Percentiles rank a stretch among this genome's conserved stretches.
phyloP scores from a whole-genome alignment of 1,140 invertebrate genomes.

The Hirudo medicinalis region DNA sequence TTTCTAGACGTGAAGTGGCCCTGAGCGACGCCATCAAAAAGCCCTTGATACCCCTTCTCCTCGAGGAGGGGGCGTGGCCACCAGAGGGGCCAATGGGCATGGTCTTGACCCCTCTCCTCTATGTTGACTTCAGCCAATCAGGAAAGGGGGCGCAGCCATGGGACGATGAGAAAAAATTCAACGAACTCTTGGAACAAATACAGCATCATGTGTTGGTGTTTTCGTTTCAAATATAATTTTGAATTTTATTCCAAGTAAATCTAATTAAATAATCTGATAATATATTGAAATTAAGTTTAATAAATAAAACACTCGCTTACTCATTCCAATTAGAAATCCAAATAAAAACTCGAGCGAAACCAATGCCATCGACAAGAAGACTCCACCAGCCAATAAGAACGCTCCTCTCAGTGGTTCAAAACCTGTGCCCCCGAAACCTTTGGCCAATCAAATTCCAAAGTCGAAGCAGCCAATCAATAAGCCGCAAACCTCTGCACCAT shows the following conservation, averaged over 20 bases:
- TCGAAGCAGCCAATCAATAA: conserved; percentile 1
- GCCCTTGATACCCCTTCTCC: conserved; percentile 34
- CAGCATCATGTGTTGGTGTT: background rate
- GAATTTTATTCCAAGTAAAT: background rate
- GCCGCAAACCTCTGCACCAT: background rate
- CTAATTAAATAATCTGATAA: background rate
- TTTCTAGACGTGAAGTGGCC: conserved; percentile 28
- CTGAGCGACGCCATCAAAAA: conserved; percentile 34
- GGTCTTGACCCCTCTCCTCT: conserved; percentile 33
- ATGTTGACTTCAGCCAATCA: conserved; percentile 29
- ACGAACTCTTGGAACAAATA: conserved; percentile 4
- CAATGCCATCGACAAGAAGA: background rate
- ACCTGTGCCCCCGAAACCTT: background rate
- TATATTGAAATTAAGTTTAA: conserved; percentile 6
- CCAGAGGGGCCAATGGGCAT: conserved; percentile 36
- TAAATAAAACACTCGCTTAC: background rate
- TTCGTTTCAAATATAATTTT: background rate
- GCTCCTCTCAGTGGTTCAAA: background rate
- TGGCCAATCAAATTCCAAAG: conserved; percentile 6
- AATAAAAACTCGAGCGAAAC: background rate
- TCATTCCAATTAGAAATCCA: background rate
- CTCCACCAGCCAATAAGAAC: background rate
- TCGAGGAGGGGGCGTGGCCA: conserved; percentile 35
- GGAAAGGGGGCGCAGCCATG: background rate
- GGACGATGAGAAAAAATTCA: conserved; percentile 4